Base-by-base conservation (phyloP, 2,797 vertebrate species). In the Danionella dracula region DNA sequence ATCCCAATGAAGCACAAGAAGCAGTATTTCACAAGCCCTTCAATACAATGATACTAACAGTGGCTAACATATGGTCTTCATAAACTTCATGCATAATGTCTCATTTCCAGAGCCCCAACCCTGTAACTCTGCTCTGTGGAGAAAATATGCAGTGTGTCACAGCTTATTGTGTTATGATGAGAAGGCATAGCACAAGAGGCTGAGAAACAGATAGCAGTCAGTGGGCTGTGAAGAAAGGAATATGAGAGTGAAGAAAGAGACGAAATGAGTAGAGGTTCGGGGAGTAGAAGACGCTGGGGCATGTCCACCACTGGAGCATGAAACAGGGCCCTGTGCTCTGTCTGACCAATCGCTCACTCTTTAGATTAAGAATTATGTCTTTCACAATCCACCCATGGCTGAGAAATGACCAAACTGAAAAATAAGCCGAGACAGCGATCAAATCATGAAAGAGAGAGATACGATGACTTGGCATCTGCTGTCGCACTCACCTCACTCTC, bases 161-260 rank as follows among this genome's bases (percentile, higher is more conserved):
- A 73, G 68, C 55, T 75, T 72, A 67, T 58, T 70, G 79, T 74
- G 69, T 77, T 81, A 75, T 66, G 75, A 77, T 60, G 70, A 85
- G 70, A 68, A 54, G 64, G 49, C 74, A 53, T 27, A 50, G 60
- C 15, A 69, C 79, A 68, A 75, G 67, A 78, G 78, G 72, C 70
- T 50, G 40, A 27, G 71, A 66, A 34, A 56, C 34, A 56, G 60
- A 58, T 51, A 68, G 51, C 32, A 13, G 8, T 32, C 65, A 58
- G 58, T 64, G 38, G 45, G 29, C 64, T 62, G 55, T 67, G 57
- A 72, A 67, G 42, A 41, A 23, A 15, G 63, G 37, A 13, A 41
- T 38, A 21, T 15, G 56, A 37, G 23, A n/a, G 31, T n/a, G n/a
- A 62, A 19, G 32, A 35, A 59, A 46, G 34, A 49, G 32, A 49